Percentiles rank a stretch among this genome's conserved stretches.
phyloP scores from a whole-genome alignment of 2,113 vertebrate genomes.

The Talpa occidentalis region DNA sequence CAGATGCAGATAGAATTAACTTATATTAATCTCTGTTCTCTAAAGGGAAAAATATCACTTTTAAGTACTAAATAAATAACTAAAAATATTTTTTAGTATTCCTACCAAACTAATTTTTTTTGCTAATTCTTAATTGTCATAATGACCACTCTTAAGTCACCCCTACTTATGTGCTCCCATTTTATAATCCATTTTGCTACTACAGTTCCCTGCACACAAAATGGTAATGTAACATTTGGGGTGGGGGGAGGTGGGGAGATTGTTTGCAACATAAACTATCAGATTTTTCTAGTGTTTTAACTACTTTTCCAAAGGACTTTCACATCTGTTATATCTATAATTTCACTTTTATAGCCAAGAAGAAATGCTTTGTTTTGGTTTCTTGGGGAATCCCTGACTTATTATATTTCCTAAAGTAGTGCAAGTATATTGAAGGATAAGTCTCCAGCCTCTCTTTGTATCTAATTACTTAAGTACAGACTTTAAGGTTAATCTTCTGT shows the following conservation, averaged over 20 bases:
- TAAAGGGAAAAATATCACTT: constrained; percentile 39
- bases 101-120: not conserved
- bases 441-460: not conserved
- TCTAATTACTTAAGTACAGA: not conserved
- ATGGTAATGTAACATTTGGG: not conserved
- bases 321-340: constrained; percentile 49
- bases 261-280: constrained; percentile 1
- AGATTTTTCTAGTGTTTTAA: constrained; percentile 35
- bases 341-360: constrained; percentile 37
- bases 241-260: accelerated
- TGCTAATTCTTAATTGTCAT: constrained; percentile 19
- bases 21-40: constrained; percentile 49
- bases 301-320: constrained; percentile 54
- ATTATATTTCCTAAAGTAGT: constrained; percentile 7
- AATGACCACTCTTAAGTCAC: not conserved
- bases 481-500: constrained; percentile 42
- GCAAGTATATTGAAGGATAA: not conserved
- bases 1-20: constrained; percentile 62
- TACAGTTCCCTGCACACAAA: not conserved
- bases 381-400: constrained; percentile 38
- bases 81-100: constrained; percentile 46
- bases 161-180: not conserved
- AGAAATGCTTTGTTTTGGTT: constrained; percentile 54
- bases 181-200: not conserved
- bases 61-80: constrained; percentile 37